Conservation (phyloP, 2,888 invertebrate genomes). For the Theodoxus fluviatilis region DNA sequence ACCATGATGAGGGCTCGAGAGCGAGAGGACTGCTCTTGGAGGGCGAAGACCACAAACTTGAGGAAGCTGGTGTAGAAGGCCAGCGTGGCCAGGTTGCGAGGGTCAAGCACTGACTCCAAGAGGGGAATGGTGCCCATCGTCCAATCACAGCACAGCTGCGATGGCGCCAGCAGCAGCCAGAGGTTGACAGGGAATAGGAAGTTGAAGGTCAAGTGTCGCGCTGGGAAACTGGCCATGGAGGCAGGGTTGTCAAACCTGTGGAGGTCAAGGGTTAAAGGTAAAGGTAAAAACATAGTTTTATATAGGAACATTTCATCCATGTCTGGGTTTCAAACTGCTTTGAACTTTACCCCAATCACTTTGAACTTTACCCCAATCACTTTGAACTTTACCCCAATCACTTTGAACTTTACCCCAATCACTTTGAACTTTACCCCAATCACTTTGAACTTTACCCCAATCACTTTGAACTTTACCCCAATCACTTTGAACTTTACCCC, state of each 20-base stretch:
- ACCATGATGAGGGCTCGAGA: slow-evolving; percentile 77
- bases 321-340: too few relatives aligned
- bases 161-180: slow-evolving; percentile 88
- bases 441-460: too few relatives aligned
- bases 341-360: too few relatives aligned
- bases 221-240: slow-evolving; percentile 83
- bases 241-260: slow-evolving; percentile 95
- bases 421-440: too few relatives aligned
- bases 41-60: slow-evolving; percentile 46
- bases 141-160: slow-evolving; percentile 95
- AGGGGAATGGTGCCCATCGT: slow-evolving; percentile 96
- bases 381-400: too few relatives aligned
- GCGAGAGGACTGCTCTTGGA: slow-evolving; percentile 42
- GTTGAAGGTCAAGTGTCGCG: slow-evolving; percentile 88
- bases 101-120: slow-evolving; percentile 80
- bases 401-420: too few relatives aligned
- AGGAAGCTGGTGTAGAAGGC: slow-evolving; percentile 71
- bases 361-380: too few relatives aligned
- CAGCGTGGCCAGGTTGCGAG: slow-evolving; percentile 82
- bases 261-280: too few relatives aligned
- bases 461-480: too few relatives aligned
- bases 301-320: too few relatives aligned
- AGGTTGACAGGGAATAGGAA: slow-evolving; percentile 89
- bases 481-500: too few relatives aligned
- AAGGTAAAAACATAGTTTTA: too few relatives aligned